phyloP scores from a whole-genome alignment of 2,888 invertebrate genomes.

The Ptilodon capucinus region DNA sequence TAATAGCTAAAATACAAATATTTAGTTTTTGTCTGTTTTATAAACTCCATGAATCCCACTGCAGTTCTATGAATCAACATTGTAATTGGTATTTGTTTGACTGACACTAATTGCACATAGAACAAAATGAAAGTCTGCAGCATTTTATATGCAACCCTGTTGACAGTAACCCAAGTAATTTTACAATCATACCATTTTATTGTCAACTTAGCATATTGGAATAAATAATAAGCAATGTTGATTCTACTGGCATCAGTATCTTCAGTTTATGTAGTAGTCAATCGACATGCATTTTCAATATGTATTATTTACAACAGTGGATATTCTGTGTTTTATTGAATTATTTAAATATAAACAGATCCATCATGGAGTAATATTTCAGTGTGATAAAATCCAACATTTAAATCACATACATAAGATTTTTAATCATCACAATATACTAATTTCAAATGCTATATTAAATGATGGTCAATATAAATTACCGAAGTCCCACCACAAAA shows the following conservation, averaged over 20 bases:
- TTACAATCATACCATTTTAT: constrained; percentile 41
- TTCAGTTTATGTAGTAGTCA: background rate
- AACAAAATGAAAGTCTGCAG: background rate
- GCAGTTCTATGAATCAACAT: background rate
- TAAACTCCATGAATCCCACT: background rate
- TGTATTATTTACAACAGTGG: constrained; percentile 22
- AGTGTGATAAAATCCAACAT: constrained; percentile 43
- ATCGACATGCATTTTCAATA: constrained; percentile 20
- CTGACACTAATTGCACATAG: background rate
- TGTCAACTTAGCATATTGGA: constrained; percentile 32
- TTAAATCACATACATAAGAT: constrained; percentile 39
- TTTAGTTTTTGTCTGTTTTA: background rate
- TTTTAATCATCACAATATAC: constrained; percentile 41
- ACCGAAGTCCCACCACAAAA: constrained; percentile 31
- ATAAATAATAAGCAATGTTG: background rate
- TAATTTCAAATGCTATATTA: constrained; percentile 24
- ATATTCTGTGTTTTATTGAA: constrained; percentile 43
- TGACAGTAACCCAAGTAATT: constrained; percentile 52
- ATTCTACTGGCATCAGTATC: background rate
- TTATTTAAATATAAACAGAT: constrained; percentile 58
- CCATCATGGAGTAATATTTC: constrained; percentile 44
- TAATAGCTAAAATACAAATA: background rate
- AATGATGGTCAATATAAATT: constrained; percentile 16
- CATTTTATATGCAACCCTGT: constrained; percentile 33
- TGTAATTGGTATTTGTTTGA: background rate